phyloP scores from a whole-genome alignment of 1,140 invertebrate species.

The Neodiprion pinetum region DNA sequence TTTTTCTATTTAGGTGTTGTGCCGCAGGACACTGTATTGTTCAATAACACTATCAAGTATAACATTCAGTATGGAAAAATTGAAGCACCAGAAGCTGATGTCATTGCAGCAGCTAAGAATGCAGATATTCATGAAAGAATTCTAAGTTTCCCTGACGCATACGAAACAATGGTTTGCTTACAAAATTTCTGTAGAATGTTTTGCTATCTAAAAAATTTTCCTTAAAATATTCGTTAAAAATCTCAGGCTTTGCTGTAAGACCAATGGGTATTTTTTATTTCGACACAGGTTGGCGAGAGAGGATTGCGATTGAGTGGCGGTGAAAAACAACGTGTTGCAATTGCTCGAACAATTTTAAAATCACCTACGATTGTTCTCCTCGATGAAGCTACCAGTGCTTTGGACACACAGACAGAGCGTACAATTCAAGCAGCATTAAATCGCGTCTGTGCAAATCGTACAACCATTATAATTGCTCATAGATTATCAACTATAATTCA shows the following conservation, averaged over 20 bases:
- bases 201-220: not conserved
- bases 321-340: slow-evolving; percentile 94
- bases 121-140: slow-evolving; percentile 96
- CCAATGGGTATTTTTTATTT: not conserved
- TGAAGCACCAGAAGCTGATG: slow-evolving; percentile 78
- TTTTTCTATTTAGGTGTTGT: slow-evolving; percentile 73
- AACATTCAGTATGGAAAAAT: slow-evolving; percentile 95
- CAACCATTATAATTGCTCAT: slow-evolving; percentile 93
- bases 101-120: slow-evolving; percentile 86
- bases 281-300: slow-evolving; percentile 75
- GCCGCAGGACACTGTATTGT: slow-evolving; percentile 96
- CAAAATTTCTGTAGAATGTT: slow-evolving; percentile 13
- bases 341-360: slow-evolving; percentile 89
- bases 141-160: slow-evolving; percentile 86
- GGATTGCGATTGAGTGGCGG: slow-evolving; percentile 85
- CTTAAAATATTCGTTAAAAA: too few species aligned
- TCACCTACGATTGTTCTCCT: slow-evolving; percentile 84
- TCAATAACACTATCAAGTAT: slow-evolving; percentile 94
- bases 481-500: slow-evolving; percentile 92
- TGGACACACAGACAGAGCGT: slow-evolving; percentile 85
- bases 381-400: slow-evolving; percentile 89
- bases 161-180: slow-evolving; percentile 68
- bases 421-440: slow-evolving; percentile 83
- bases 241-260: not conserved
- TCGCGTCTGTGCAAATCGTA: slow-evolving; percentile 82